Percentiles rank a stretch among this genome's conserved stretches.
Evolutionary conservation across 2,888 invertebrate genomes (phyloP).

Genomic region (Cheilosia vernalis): DNA sequence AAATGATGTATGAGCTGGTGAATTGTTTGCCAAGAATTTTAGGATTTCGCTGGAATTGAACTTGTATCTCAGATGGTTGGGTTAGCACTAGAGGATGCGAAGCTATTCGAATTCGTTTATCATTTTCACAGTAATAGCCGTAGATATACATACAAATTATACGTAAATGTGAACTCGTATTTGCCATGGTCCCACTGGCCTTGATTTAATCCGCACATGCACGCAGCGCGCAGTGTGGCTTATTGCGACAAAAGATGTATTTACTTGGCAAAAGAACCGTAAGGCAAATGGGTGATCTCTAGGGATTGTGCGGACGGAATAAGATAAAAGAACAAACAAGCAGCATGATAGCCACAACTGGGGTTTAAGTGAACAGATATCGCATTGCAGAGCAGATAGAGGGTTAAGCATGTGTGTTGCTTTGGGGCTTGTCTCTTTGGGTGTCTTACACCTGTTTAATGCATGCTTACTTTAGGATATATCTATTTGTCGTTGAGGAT

Average conservation of each 20-base stretch:
- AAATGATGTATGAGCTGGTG: slow-evolving; percentile 58
- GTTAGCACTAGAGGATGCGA: not conserved
- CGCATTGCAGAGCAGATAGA: not conserved
- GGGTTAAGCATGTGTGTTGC: not conserved
- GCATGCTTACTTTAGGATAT: no score
- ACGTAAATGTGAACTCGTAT: no score
- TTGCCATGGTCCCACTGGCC: slow-evolving; percentile 16
- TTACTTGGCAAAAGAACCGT: slow-evolving; percentile 13
- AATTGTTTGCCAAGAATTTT: slow-evolving; percentile 17
- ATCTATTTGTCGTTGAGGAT: no score
- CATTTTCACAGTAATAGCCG: not conserved
- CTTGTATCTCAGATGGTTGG: slow-evolving; percentile 5
- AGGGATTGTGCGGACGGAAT: not conserved
- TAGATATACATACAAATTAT: not conserved
- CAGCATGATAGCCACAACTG: not conserved
- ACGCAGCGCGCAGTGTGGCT: slow-evolving; percentile 4
- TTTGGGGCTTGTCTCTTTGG: not conserved
- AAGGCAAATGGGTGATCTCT: slow-evolving; percentile 14
- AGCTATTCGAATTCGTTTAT: slow-evolving; percentile 11
- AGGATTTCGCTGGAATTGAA: not conserved
- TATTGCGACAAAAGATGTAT: slow-evolving; percentile 21
- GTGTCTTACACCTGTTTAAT: no score
- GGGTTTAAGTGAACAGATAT: not conserved
- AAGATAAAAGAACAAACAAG: not conserved
- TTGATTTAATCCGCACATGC: slow-evolving; percentile 39